phyloP scores from a whole-genome alignment of 1,140 invertebrate species.

The Hypothenemus hampei region DNA sequence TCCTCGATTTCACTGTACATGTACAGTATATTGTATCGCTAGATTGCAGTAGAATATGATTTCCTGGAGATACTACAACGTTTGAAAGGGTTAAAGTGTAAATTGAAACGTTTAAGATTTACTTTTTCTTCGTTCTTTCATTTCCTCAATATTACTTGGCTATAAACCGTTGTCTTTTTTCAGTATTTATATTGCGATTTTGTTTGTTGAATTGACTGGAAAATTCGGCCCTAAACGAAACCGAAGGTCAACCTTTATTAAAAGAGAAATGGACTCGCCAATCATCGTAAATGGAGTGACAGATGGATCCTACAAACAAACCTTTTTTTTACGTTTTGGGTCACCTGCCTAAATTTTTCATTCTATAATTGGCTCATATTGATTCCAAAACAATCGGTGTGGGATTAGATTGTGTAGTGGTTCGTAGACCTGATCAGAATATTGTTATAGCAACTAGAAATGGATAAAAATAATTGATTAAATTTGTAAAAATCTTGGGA shows the following conservation, averaged over 20 bases:
- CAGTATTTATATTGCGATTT: conserved; percentile 56
- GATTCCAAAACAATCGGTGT: conserved; percentile 22
- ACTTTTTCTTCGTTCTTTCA: no score
- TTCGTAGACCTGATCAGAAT: conserved; percentile 50
- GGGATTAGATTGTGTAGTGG: conserved; percentile 44
- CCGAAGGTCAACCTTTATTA: conserved; percentile 64
- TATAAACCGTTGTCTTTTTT: conserved; percentile 8
- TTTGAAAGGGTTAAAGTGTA: no score
- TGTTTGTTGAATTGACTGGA: conserved; percentile 74
- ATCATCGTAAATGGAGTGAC: conserved; percentile 57
- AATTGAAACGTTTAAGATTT: no score
- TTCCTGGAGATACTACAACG: no score
- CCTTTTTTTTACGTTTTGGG: conserved; percentile 65
- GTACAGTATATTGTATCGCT: no score
- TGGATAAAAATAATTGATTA: conserved; percentile 7
- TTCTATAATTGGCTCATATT: conserved; percentile 47
- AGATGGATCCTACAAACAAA: conserved; percentile 66
- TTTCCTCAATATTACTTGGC: background rate
- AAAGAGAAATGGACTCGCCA: conserved; percentile 62
- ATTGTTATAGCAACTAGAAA: conserved; percentile 44
- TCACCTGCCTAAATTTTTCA: conserved; percentile 63
- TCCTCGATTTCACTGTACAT: no score
- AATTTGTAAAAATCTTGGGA: background rate
- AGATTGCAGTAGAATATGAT: no score
- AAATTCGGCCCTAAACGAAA: conserved; percentile 59